Evolutionary conservation across 2,888 invertebrate genomes (phyloP).

Genomic region (Rhorus exstirpatorius): DNA sequence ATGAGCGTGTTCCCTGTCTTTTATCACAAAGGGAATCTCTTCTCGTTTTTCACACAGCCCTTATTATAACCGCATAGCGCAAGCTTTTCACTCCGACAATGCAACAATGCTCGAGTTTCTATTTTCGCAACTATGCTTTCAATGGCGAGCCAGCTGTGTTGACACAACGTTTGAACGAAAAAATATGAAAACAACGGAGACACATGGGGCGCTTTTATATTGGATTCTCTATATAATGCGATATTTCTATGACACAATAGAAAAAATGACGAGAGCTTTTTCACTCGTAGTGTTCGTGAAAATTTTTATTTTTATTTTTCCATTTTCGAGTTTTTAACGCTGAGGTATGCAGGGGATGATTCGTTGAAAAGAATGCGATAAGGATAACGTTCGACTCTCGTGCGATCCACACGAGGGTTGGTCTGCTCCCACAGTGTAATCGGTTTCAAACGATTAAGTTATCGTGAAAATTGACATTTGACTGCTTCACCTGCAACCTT

Average conservation of each 20-base stretch:
- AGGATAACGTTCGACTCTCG: neutral
- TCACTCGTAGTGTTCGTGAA: neutral
- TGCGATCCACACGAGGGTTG: neutral
- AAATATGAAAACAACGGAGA: conserved; percentile 26
- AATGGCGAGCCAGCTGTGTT: conserved; percentile 31
- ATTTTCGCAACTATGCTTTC: conserved; percentile 48
- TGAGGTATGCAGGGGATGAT: neutral
- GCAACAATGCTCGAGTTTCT: conserved; percentile 58
- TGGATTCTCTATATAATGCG: conserved; percentile 1
- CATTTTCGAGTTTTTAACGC: no score
- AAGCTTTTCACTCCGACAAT: conserved; percentile 56
- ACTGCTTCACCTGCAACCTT: conserved; percentile 53
- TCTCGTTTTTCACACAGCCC: conserved; percentile 54
- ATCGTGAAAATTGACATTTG: conserved; percentile 63
- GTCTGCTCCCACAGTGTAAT: conserved; percentile 26
- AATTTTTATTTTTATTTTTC: no score
- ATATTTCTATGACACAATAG: conserved; percentile 18
- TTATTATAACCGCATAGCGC: conserved; percentile 63
- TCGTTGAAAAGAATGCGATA: neutral
- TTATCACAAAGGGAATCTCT: conserved; percentile 61
- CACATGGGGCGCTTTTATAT: neutral
- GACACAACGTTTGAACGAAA: conserved; percentile 37
- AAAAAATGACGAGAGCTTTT: neutral
- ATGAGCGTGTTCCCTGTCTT: conserved; percentile 52
- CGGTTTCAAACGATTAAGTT: conserved; percentile 61